phyloP scores from a whole-genome alignment of 2,888 invertebrate genomes.

The Podabrus alpinus region DNA sequence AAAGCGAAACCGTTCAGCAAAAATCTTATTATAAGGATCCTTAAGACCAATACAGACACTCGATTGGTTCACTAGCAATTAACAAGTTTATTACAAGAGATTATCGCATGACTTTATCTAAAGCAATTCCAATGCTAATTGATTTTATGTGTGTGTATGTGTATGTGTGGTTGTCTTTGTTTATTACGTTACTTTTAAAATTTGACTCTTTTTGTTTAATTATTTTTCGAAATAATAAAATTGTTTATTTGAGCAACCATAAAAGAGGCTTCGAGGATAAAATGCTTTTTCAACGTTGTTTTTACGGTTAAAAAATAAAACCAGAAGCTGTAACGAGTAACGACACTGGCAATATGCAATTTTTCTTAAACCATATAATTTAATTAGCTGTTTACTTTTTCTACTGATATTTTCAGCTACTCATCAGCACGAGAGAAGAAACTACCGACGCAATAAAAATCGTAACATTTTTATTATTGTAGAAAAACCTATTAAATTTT shows the following conservation, averaged over 20 bases:
- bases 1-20: slow-evolving; percentile 22
- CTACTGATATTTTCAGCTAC: not conserved
- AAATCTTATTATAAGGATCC: slow-evolving; percentile 48
- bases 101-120: slow-evolving; percentile 54
- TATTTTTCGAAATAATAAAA: slow-evolving; percentile 9
- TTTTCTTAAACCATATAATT: not conserved
- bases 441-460: not conserved
- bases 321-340: slow-evolving; percentile 9
- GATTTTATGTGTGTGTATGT: slow-evolving; percentile 48
- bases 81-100: slow-evolving; percentile 54
- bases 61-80: slow-evolving; percentile 53
- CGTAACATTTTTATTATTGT: not conserved
- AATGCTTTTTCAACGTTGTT: slow-evolving; percentile 20
- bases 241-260: slow-evolving; percentile 14
- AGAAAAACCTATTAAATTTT: not conserved
- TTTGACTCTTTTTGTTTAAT: slow-evolving; percentile 5
- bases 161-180: slow-evolving; percentile 19
- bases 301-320: slow-evolving; percentile 16
- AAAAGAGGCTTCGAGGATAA: slow-evolving; percentile 27
- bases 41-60: slow-evolving; percentile 48
- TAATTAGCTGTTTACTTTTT: not conserved
- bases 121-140: slow-evolving; percentile 53
- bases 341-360: not conserved
- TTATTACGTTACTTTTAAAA: slow-evolving; percentile 2
- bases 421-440: not conserved